Base-by-base conservation (phyloP, 1,140 invertebrate genomes). In the Drosophila obscura region DNA sequence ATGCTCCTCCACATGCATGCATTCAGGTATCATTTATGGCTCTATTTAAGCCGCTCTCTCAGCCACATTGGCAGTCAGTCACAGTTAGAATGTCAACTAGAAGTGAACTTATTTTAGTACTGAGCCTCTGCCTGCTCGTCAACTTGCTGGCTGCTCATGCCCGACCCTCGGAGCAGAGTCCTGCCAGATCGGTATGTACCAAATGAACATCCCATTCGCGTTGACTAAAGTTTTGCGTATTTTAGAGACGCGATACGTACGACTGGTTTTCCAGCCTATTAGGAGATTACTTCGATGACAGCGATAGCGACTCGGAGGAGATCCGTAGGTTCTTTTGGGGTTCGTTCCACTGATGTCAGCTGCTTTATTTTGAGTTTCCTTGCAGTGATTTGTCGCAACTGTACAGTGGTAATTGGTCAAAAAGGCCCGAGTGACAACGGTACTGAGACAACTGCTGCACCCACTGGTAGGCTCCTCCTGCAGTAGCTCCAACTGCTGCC, bases 371-470 rank as follows among this genome's bases (percentile, higher is more conserved):
- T 9, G n/a, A 44, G 4, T 39, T 13, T 45, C 5, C 13, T 51
- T 73, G 24, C 15, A 88, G 74, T 88, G 7, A 22, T 88, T 31
- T 84, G 74, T 49, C 43, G 71, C 4, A 88, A 88, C 39, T 90
- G 87, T 22, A 88, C 79, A 4, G 69, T 90, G 19, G 8, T 88
- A 4, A 59, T 89, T n/a, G 31, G 35, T n/a, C 31, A 49, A 15
- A 24, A 60, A 22, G 24, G 13, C 6, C 24, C 24, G 2, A 64
- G 22, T 45, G 7, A 68, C n/a, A n/a, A n/a, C 48, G 39, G 41
- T 2, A 5, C 52, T 45, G 16, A 22, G 8, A 31, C n/a, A n/a
- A 35, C 35, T 13, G 6, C 58, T 15, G 58, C 24, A 13, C 15
- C 57, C n/a, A n/a, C n/a, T n/a, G n/a, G n/a, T n/a, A n/a, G n/a